Base-by-base conservation (phyloP, 2,888 invertebrate species). In the Syritta pipiens region DNA sequence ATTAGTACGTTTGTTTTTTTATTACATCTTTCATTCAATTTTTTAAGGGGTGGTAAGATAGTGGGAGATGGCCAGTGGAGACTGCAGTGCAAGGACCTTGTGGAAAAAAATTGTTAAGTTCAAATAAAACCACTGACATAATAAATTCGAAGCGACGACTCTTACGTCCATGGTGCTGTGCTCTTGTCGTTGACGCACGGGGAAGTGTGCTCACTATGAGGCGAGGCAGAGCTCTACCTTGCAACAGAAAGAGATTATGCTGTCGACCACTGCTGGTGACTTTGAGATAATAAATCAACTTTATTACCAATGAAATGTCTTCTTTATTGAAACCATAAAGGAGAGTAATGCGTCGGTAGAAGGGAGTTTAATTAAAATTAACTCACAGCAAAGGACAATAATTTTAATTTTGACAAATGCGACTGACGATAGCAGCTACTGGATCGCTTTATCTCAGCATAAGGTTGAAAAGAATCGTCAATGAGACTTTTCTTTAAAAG, bases 311-410 rank as follows among this genome's bases (percentile, higher is more conserved):
- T 69, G 55, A 44, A 62, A 69, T 75, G 75, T 68, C 68, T 62
- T 62, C 69, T 68, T 62, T 75, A 75, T 75, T 68, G 75, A 75
- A 67, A 62, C 69, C 75, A 75, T 75, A 68, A 75, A 53, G 20
- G 60, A 75, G 75, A 69, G 42, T 75, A 75, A 68, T 75, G 75
- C 40, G 30, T 10, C 42, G 32, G 40, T 60, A 68, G 55, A 68
- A 22, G 60, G 40, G 53, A 24, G 26, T 49, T 62, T 68, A 68
- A 75, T 75, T 75, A 68, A 75, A 68, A 75, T 75, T 68, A 68
- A 75, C 60, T 75, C 42, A 68, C 65, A 53, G 37, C 20, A 40
- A 12, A 19, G n/a, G 44, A 44, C 22, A 42, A 53, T 51, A 65
- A 19, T 65, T 53, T 32, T 65, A 53, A n/a, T n/a, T 53, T 42